phyloP scores from a whole-genome alignment of 2,113 vertebrate genomes.

The Microtus richardsoni region DNA sequence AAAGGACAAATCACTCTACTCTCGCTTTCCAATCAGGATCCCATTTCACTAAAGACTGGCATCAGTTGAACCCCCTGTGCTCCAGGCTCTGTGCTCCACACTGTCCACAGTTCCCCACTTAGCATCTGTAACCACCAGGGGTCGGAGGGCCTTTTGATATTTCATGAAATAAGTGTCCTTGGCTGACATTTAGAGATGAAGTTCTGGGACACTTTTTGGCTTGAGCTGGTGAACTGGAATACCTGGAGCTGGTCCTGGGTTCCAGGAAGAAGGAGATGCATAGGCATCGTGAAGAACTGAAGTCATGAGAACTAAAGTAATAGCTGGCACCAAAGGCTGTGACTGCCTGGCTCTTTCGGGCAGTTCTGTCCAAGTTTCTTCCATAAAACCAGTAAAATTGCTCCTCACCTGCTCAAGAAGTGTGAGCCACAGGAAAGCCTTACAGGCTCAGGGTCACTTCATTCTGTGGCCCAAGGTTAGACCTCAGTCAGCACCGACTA shows the following conservation, averaged over 20 bases:
- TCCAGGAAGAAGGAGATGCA: not conserved
- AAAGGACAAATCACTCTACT: not conserved
- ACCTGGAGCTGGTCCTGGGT: too few relatives aligned
- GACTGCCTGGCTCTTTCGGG: not conserved
- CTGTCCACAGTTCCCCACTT: not conserved
- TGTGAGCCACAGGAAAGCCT: not conserved
- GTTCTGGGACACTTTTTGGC: not conserved
- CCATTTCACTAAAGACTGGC: not conserved
- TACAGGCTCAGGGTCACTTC: not conserved
- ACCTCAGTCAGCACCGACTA: not conserved
- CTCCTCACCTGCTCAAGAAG: not conserved
- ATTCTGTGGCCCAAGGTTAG: not conserved
- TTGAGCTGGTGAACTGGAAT: not conserved
- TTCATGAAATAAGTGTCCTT: not conserved
- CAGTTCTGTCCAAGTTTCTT: not conserved
- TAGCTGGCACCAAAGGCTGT: not conserved
- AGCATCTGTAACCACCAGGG: not conserved
- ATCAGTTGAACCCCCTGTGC: not conserved
- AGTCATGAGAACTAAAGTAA: not conserved
- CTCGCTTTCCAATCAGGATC: not conserved
- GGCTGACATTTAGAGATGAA: not conserved
- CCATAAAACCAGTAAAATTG: not conserved
- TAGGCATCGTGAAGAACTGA: accelerated
- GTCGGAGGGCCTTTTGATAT: not conserved
- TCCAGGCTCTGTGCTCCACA: not conserved